A percentile compares a stretch with the other conserved stretches of the same genome.
phyloP scores from a whole-genome alignment of 2,888 invertebrate genomes.

The Orthosia cruda region DNA sequence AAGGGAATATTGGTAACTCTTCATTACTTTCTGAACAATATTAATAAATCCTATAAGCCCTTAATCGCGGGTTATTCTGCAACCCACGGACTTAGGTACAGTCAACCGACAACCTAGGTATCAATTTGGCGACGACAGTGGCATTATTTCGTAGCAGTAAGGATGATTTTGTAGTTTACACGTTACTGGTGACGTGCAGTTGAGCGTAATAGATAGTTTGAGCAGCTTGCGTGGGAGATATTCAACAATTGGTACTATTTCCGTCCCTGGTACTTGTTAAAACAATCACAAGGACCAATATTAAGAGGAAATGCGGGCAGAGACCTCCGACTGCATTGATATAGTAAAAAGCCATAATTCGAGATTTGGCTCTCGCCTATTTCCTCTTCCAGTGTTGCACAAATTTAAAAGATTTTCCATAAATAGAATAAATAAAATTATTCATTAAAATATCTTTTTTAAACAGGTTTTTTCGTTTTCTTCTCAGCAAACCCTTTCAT shows the following conservation, averaged over 20 bases:
- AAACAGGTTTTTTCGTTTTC: too few relatives aligned
- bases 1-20: background rate
- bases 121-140: background rate
- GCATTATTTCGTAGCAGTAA: background rate
- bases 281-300: slow-evolving; percentile 10
- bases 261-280: background rate
- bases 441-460: too few relatives aligned
- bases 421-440: too few relatives aligned
- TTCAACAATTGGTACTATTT: slow-evolving; percentile 32
- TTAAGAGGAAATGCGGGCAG: background rate
- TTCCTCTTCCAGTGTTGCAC: too few relatives aligned
- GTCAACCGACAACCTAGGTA: background rate
- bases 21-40: background rate
- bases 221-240: slow-evolving; percentile 16
- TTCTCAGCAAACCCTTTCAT: too few relatives aligned
- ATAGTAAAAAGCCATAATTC: too few relatives aligned
- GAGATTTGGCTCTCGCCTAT: too few relatives aligned
- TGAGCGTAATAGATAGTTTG: slow-evolving; percentile 4
- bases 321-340: too few relatives aligned
- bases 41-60: slow-evolving; percentile 18
- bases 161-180: background rate
- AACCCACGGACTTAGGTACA: slow-evolving; percentile 10
- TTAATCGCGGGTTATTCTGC: background rate
- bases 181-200: background rate
- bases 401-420: too few relatives aligned